Percentiles rank a stretch among this genome's conserved stretches.
Conservation (phyloP, 2,888 invertebrate species). For the Microctonus aethiopoides region DNA sequence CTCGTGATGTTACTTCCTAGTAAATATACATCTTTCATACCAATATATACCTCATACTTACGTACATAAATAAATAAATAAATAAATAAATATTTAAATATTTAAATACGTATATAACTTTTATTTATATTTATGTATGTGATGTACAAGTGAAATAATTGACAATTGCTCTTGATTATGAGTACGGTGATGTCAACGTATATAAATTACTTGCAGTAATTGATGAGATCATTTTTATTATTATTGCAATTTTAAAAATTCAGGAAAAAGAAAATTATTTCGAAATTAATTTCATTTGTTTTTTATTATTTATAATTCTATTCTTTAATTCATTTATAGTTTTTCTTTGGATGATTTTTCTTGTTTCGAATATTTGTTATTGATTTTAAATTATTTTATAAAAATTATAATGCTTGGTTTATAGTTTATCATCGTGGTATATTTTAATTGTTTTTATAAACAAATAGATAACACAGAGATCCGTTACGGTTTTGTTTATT, state of each 20-base stretch:
- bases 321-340: too few relatives aligned
- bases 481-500: constrained; percentile 66
- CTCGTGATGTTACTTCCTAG: constrained; percentile 6
- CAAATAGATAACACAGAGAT: constrained; percentile 8
- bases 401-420: background rate
- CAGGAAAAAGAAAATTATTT: background rate
- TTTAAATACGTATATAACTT: background rate
- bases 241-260: background rate
- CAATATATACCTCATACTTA: background rate
- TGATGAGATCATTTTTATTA: constrained; percentile 4
- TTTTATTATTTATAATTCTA: too few relatives aligned
- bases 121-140: background rate
- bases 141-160: constrained; percentile 5
- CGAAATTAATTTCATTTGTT: too few relatives aligned
- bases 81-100: background rate
- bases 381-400: background rate
- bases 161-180: constrained; percentile 16
- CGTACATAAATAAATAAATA: background rate
- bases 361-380: background rate
- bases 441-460: background rate
- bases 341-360: too few relatives aligned
- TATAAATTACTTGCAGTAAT: background rate
- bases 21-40: background rate
- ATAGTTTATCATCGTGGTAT: background rate
- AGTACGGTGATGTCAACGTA: constrained; percentile 11